Evolutionary conservation across 2,113 vertebrate species (phyloP).

Genomic region (Heliornis fulica): DNA sequence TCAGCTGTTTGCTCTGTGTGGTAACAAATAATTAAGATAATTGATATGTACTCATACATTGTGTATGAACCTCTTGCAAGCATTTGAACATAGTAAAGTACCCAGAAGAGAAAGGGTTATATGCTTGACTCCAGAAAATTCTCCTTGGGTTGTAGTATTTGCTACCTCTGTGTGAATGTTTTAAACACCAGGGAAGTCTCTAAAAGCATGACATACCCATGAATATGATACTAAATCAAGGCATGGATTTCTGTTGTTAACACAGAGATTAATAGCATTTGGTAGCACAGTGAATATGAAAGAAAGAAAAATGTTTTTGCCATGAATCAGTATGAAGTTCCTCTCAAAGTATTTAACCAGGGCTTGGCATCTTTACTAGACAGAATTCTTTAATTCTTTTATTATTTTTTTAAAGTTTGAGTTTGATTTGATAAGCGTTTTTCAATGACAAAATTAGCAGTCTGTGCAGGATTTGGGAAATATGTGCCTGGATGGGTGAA

Average conservation of each 20-base stretch:
- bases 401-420: not conserved
- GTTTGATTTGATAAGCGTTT: not conserved
- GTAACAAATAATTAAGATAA: not conserved
- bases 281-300: not conserved
- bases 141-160: not conserved
- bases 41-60: not conserved
- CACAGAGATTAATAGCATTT: not conserved
- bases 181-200: not conserved
- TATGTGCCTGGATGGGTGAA: not conserved
- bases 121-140: not conserved
- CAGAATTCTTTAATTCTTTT: not conserved
- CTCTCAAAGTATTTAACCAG: not conserved
- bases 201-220: not conserved
- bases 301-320: not conserved
- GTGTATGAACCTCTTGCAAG: not conserved
- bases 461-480: not conserved
- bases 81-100: not conserved
- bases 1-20: not conserved
- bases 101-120: not conserved
- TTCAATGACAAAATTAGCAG: not conserved
- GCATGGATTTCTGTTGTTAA: not conserved
- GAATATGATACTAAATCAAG: not conserved
- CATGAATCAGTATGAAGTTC: not conserved
- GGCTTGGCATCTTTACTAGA: not conserved
- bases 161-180: not conserved